Evolutionary conservation across 1,140 invertebrate species (phyloP), one percentile per base, ranked within the genome.

Genomic region (Vanessa atalanta): DNA sequence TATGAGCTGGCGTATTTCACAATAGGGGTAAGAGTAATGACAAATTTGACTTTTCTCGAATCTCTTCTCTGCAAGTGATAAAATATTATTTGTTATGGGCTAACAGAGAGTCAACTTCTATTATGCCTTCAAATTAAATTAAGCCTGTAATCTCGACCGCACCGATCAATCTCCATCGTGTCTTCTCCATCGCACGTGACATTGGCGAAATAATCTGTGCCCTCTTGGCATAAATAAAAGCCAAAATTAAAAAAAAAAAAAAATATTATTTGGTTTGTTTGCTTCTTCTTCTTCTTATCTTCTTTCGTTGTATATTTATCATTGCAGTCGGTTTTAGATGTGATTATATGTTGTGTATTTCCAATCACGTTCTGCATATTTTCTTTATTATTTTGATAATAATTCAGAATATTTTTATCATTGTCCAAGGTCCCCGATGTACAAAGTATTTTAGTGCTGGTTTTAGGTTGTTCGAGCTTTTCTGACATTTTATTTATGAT

Each of bases 241-340:
- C n/a, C n/a, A n/a, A n/a, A n/a, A n/a, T n/a, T n/a, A n/a, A n/a
- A n/a, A n/a, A n/a, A n/a, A n/a, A n/a, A n/a, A n/a, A n/a, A 64
- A 64, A 64, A 64, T 64, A 47, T 64, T 64, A 64, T 64, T 64
- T 64, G 63, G 31, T 64, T 64, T 64, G 37, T 64, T 64, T 64
- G 55, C 55, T 23, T 14, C 20, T 60, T 0, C 20, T 2, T 60
- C 12, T 60, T 60, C 3, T n/a, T 60, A 26, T 60, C 20, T 26
- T 60, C 13, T 23, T 60, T 26, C 55, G 20, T 60, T 60, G 55
- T 60, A 60, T 60, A 60, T 60, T 60, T 47, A 64, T 64, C 31
- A 64, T 64, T 64, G 63, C 63, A 64, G 16, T 64, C 63, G 63
- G 63, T 64, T 64, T 64, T 64, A 64, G 63, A 64, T 64, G 63